These are phyloP conservation scores for Seriola rivoliana DNA, from an alignment of 2,113 vertebrate species.

Conservation along the genomic window DNA sequence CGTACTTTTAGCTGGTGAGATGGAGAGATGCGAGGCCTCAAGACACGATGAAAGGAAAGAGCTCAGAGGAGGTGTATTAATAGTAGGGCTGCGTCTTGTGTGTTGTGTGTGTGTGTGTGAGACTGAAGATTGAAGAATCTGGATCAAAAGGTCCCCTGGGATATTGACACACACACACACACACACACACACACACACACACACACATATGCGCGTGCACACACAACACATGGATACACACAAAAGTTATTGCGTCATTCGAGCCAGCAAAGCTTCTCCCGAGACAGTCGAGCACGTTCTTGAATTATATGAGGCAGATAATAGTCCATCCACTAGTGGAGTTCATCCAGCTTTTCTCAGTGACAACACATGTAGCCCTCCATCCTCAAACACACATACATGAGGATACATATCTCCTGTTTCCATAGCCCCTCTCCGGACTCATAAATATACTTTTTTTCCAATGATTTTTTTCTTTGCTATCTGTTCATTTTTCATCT, in stretches of 20 bases:
- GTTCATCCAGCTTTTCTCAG: conserved; percentile 5
- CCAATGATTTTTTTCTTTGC: neutral
- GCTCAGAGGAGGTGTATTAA: conserved; percentile 57
- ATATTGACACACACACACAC: conserved; percentile 29
- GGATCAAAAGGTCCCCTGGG: conserved; percentile 65
- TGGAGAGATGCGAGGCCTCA: conserved; percentile 26
- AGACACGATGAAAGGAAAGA: conserved; percentile 35
- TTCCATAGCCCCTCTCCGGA: neutral
- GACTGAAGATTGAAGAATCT: conserved; percentile 58
- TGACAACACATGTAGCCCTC: neutral
- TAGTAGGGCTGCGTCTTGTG: conserved; percentile 28
- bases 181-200: conserved; percentile 1
- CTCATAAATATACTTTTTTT: neutral
- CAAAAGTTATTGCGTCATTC: conserved; percentile 27
- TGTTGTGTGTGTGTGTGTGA: conserved; percentile 2
- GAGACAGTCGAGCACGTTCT: conserved; percentile 4
- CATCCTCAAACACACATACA: neutral
- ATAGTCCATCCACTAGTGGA: neutral
- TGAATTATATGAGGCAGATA: conserved; percentile 23
- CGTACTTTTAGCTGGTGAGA: conserved; percentile 25
- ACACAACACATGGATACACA: conserved; percentile 11
- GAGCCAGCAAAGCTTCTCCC: conserved; percentile 19
- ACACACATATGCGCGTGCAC: neutral
- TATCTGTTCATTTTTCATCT: conserved; percentile 2
- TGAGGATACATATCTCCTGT: neutral